These are phyloP conservation scores for Euleptes europaea DNA, from an alignment of 2,113 vertebrate species.

Conservation along the genomic window DNA sequence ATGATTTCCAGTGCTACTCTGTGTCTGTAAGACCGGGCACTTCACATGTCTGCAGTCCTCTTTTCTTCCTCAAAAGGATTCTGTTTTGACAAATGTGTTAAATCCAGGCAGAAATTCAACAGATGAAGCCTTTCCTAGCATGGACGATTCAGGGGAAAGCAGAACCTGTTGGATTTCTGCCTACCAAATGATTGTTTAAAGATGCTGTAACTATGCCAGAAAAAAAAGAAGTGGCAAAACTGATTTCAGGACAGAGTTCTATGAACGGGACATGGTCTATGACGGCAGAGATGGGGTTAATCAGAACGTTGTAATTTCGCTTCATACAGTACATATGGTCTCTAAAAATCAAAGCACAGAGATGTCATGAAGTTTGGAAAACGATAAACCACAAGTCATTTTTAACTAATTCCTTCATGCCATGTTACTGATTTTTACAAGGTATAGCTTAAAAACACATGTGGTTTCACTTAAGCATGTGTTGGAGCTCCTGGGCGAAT, in stretches of 20 bases:
- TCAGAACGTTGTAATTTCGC: background rate
- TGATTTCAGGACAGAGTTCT: background rate
- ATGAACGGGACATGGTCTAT: background rate
- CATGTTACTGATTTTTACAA: conserved; percentile 54
- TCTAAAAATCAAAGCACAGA: conserved; percentile 44
- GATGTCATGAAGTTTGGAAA: conserved; percentile 37
- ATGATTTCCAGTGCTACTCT: background rate
- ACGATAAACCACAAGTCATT: conserved; percentile 49
- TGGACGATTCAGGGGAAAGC: too few relatives aligned
- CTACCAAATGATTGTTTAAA: background rate
- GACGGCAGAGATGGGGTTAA: conserved; percentile 12
- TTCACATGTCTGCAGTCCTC: background rate
- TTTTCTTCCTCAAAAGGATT: background rate
- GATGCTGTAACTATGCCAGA: background rate
- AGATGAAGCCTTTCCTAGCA: background rate
- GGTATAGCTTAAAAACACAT: conserved; percentile 40
- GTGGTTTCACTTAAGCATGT: conserved; percentile 54
- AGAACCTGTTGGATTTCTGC: background rate
- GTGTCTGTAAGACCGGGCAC: background rate
- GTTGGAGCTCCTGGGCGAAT: conserved; percentile 17
- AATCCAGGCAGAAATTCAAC: background rate
- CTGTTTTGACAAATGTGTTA: background rate
- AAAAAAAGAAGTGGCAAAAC: background rate
- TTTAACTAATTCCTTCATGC: conserved; percentile 55
- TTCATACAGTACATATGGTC: conserved; percentile 29